Conservation (phyloP, 1,140 invertebrate genomes). For the Theocolax elegans region DNA sequence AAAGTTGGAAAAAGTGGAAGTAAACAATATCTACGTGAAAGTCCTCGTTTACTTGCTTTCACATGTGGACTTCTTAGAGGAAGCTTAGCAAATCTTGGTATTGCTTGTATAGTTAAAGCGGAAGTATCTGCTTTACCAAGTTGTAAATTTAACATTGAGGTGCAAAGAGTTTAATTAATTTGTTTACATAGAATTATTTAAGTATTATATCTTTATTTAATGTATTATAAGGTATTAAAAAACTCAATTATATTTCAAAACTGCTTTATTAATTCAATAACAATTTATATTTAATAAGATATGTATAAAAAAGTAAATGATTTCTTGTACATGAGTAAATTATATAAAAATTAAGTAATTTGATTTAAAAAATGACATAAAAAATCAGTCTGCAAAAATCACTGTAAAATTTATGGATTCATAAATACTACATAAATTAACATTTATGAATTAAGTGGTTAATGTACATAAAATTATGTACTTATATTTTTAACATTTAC, state of each 20-base stretch:
- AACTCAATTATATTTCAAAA: neutral
- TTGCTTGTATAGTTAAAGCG: slow-evolving; percentile 93
- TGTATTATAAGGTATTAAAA: neutral
- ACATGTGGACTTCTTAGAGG: slow-evolving; percentile 96
- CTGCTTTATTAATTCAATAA: neutral
- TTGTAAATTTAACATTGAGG: slow-evolving; percentile 94
- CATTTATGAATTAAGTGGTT: neutral
- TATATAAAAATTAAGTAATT: too few relatives aligned
- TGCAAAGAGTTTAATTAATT: slow-evolving; percentile 71
- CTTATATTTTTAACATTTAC: neutral
- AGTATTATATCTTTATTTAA: neutral
- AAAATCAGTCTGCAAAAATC: slow-evolving; percentile 20
- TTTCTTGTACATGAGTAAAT: too few relatives aligned
- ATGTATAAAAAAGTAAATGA: neutral
- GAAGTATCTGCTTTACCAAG: slow-evolving; percentile 93
- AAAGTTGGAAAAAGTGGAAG: slow-evolving; percentile 81
- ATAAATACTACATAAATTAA: neutral
- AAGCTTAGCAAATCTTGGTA: slow-evolving; percentile 92
- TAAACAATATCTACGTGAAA: slow-evolving; percentile 91
- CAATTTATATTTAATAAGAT: neutral
- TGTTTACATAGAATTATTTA: neutral
- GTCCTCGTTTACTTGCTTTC: slow-evolving; percentile 90
- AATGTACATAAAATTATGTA: neutral
- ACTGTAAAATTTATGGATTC: neutral
- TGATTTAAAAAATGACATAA: neutral